phyloP scores from a whole-genome alignment of 2,113 vertebrate genomes.

The Serilophus lunatus region DNA sequence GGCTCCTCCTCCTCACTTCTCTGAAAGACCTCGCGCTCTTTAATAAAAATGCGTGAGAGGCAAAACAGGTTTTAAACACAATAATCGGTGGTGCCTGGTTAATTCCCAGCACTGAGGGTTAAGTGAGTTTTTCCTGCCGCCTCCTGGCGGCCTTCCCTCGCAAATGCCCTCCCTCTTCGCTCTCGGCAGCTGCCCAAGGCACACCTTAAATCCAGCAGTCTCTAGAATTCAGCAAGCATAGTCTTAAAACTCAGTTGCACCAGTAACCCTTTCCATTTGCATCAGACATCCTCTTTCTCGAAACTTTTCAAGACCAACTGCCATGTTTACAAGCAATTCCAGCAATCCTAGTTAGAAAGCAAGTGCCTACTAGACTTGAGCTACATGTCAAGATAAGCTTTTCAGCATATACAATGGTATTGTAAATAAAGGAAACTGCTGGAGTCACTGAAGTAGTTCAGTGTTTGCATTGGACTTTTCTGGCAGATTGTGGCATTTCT shows the following conservation, averaged over 20 bases:
- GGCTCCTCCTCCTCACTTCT: neutral
- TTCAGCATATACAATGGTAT: neutral
- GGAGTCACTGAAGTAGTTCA: neutral
- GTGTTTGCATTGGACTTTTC: neutral
- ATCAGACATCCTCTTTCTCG: neutral
- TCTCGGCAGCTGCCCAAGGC: neutral
- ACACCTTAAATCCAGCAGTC: neutral
- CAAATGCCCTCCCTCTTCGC: neutral
- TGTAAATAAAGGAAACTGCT: neutral
- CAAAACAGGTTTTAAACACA: neutral
- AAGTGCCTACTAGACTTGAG: neutral
- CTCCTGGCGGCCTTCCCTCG: neutral
- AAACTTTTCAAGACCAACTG: neutral
- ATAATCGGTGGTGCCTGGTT: neutral
- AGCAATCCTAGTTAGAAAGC: neutral
- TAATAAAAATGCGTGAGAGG: neutral
- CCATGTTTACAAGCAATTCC: neutral
- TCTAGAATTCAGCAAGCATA: neutral
- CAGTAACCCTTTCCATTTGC: neutral
- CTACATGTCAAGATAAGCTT: neutral
- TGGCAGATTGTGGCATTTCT: neutral
- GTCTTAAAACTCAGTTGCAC: neutral
- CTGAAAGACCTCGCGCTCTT: neutral
- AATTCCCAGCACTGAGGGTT: fast-evolving
- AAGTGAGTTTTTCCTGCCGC: neutral